phyloP scores from a whole-genome alignment of 2,113 vertebrate genomes.

The Chitala chitala region DNA sequence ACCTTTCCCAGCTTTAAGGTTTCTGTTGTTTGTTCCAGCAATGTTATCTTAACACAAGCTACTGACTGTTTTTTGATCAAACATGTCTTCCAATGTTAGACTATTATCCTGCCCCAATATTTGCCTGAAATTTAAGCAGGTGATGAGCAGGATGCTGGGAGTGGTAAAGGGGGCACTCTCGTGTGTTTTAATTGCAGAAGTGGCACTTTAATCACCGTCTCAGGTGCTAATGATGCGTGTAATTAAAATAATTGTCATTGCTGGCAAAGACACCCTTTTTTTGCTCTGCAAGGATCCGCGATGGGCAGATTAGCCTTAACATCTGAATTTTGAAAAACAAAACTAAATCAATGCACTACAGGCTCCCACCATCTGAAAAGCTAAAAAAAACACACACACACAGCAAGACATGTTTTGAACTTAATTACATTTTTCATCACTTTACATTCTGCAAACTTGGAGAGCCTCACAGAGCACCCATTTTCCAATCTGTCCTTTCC shows the following conservation, averaged over 20 bases:
- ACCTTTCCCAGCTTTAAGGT: slow-evolving; percentile 61
- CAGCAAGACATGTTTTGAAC: slow-evolving; percentile 37
- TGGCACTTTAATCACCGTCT: neutral
- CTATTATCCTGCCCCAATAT: slow-evolving; percentile 48
- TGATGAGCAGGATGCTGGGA: slow-evolving; percentile 19
- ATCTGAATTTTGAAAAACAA: slow-evolving; percentile 36
- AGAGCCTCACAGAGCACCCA: slow-evolving; percentile 19
- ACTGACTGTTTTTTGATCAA: slow-evolving; percentile 50
- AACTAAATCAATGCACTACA: slow-evolving; percentile 33
- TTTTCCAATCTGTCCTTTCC: slow-evolving; percentile 39
- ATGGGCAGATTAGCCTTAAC: slow-evolving; percentile 36
- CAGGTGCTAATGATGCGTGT: neutral
- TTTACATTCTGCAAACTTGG: slow-evolving; percentile 31
- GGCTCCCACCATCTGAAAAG: slow-evolving; percentile 6
- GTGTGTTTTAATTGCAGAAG: slow-evolving; percentile 17
- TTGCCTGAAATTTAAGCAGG: slow-evolving; percentile 34
- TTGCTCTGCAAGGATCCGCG: slow-evolving; percentile 37
- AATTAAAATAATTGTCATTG: slow-evolving; percentile 24
- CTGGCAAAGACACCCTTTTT: slow-evolving; percentile 23
- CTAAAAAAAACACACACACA: neutral
- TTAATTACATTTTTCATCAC: slow-evolving; percentile 49
- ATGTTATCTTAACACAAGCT: slow-evolving; percentile 52
- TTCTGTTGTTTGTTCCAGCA: slow-evolving; percentile 52
- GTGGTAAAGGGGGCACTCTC: neutral
- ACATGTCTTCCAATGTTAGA: slow-evolving; percentile 51